phyloP scores from a whole-genome alignment of 2,888 invertebrate genomes.

The Nematopogon swammerdamellus region DNA sequence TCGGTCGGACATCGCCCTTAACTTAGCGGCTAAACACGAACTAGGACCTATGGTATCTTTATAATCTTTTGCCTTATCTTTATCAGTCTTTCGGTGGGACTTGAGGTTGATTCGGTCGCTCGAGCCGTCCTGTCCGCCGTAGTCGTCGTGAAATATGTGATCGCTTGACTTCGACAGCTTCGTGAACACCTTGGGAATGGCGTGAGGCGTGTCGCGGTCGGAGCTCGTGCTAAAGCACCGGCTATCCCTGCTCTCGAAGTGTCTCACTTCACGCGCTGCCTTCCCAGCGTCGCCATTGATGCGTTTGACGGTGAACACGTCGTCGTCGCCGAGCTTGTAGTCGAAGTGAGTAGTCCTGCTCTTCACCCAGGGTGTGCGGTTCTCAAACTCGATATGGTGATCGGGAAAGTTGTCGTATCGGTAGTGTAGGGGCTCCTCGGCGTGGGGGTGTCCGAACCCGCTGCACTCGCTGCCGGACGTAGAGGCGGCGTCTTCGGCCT shows the following conservation, averaged over 20 bases:
- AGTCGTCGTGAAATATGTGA: constrained; percentile 52
- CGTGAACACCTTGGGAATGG: constrained; percentile 37
- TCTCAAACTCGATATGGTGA: constrained; percentile 43
- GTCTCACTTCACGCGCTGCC: constrained; percentile 30
- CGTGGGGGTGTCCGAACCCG: constrained; percentile 35
- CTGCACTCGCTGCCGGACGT: constrained; percentile 54
- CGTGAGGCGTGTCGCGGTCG: constrained; percentile 46
- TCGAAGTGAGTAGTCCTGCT: constrained; percentile 25
- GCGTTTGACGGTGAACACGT: constrained; percentile 42
- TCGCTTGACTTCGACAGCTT: constrained; percentile 52
- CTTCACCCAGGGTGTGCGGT: constrained; percentile 49
- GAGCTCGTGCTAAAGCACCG: constrained; percentile 51
- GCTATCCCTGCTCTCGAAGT: constrained; percentile 36
- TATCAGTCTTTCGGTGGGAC: constrained; percentile 49
- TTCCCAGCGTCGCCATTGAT: constrained; percentile 21
- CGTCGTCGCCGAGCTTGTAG: constrained; percentile 29
- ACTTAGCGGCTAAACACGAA: constrained; percentile 65
- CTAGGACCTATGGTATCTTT: constrained; percentile 51
- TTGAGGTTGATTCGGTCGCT: constrained; percentile 19
- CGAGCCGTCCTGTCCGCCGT: constrained; percentile 19
- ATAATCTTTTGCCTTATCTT: constrained; percentile 37
- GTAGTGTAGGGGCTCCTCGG: constrained; percentile 36
- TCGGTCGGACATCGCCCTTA: constrained; percentile 70
- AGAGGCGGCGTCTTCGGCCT: constrained; percentile 45
- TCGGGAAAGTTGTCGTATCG: constrained; percentile 36